Evolutionary conservation across 2,888 invertebrate species (phyloP).

Genomic region (Stegana nigrithorax): DNA sequence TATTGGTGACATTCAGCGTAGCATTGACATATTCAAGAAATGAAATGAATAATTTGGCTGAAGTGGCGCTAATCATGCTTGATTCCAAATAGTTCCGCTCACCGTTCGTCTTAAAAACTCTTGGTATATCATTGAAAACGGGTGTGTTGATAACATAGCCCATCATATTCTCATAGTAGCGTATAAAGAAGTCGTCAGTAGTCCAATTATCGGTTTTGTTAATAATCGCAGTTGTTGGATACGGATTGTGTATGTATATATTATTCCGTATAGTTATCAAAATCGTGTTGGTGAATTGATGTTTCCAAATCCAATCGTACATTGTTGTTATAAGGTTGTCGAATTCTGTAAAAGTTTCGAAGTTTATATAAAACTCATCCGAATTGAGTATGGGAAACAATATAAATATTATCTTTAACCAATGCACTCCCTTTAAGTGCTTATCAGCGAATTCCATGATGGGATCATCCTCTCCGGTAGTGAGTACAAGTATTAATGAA

Average conservation of each 20-base stretch:
- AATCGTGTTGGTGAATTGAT: conserved; percentile 51
- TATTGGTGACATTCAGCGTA: conserved; percentile 40
- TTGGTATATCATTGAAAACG: conserved; percentile 50
- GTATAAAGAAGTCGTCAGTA: conserved; percentile 40
- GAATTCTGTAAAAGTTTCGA: conserved; percentile 28
- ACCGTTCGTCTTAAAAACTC: conserved; percentile 47
- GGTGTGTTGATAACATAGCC: conserved; percentile 51
- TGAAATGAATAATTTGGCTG: conserved; percentile 46
- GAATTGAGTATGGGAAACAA: conserved; percentile 40
- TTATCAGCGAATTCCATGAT: conserved; percentile 53
- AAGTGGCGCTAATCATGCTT: conserved; percentile 43
- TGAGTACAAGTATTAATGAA: conserved; percentile 46
- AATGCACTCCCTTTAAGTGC: conserved; percentile 41
- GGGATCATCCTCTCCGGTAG: conserved; percentile 47
- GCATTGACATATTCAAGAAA: conserved; percentile 54
- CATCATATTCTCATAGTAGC: conserved; percentile 36
- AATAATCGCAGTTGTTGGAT: conserved; percentile 41
- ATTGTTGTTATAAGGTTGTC: conserved; percentile 26
- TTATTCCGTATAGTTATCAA: conserved; percentile 46
- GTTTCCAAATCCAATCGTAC: conserved; percentile 49
- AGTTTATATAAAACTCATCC: conserved; percentile 22
- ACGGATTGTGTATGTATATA: conserved; percentile 47
- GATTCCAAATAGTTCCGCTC: conserved; percentile 23
- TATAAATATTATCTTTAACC: conserved; percentile 53
- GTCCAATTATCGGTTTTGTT: conserved; percentile 49